These are phyloP conservation scores for Myanophis thanlyinensis DNA, from an alignment of 2,113 vertebrate genomes.

Conservation along the genomic window DNA sequence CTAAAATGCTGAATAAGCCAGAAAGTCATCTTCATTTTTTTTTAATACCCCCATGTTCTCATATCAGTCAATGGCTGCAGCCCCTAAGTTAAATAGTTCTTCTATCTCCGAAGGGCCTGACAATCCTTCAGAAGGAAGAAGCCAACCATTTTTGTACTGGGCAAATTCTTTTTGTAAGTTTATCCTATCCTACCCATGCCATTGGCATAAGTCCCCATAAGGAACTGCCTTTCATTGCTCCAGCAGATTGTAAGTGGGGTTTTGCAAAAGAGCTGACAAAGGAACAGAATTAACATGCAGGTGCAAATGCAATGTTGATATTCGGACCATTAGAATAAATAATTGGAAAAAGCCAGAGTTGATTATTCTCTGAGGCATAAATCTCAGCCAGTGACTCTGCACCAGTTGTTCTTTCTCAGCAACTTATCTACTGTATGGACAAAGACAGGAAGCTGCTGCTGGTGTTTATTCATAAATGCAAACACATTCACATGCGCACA, in stretches of 20 bases:
- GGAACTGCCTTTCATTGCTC: not conserved
- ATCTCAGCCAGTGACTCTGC: not conserved
- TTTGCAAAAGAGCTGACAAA: not conserved
- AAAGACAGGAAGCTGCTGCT: not conserved
- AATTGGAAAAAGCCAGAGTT: not conserved
- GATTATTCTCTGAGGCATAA: not conserved
- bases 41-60: not conserved
- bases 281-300: not conserved
- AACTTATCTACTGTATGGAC: not conserved
- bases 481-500: not conserved
- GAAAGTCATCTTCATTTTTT: not conserved
- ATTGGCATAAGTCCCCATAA: not conserved
- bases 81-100: not conserved
- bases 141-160: not conserved
- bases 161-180: not conserved
- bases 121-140: not conserved
- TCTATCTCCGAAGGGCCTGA: not conserved
- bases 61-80: not conserved
- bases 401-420: not conserved
- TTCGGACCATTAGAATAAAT: not conserved
- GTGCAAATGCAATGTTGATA: not conserved
- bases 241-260: not conserved
- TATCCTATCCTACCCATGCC: not conserved
- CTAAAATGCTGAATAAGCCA: not conserved
- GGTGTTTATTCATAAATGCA: not conserved